Evolutionary conservation across 2,888 invertebrate species (phyloP).

Genomic region (Chalcis sispes): DNA sequence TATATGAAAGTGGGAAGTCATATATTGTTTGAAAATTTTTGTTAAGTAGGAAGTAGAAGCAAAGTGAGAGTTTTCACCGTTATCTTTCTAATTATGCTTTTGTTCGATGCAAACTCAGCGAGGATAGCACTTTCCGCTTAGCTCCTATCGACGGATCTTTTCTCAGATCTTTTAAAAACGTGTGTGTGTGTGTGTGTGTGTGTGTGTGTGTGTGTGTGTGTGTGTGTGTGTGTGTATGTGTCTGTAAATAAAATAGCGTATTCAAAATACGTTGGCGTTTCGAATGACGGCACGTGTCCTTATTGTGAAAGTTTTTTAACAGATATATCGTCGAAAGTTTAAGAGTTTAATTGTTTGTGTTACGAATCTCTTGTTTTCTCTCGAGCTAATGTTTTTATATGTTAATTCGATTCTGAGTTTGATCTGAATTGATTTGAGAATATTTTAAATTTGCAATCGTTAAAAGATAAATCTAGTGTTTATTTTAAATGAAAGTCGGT

Average conservation of each 20-base stretch:
- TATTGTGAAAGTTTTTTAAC: conserved; percentile 33
- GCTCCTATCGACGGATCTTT: conserved; percentile 24
- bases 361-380: too few relatives aligned
- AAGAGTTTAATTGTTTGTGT: too few relatives aligned
- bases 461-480: too few relatives aligned
- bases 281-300: conserved; percentile 9
- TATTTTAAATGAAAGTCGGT: too few relatives aligned
- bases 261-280: background rate
- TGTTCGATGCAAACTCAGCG: conserved; percentile 30
- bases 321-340: background rate
- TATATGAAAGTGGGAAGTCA: conserved; percentile 38
- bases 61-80: conserved; percentile 33
- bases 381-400: background rate
- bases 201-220: background rate
- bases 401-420: background rate
- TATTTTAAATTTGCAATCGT: too few relatives aligned
- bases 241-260: too few relatives aligned
- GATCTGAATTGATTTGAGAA: background rate
- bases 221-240: too few relatives aligned
- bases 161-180: background rate
- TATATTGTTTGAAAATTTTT: conserved; percentile 30
- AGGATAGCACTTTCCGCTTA: conserved; percentile 2
- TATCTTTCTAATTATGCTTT: conserved; percentile 50
- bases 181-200: background rate
- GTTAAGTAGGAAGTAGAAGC: conserved; percentile 10